Evolutionary conservation across 2,888 invertebrate species (phyloP).

Genomic region (Drosophila sordidapex): DNA sequence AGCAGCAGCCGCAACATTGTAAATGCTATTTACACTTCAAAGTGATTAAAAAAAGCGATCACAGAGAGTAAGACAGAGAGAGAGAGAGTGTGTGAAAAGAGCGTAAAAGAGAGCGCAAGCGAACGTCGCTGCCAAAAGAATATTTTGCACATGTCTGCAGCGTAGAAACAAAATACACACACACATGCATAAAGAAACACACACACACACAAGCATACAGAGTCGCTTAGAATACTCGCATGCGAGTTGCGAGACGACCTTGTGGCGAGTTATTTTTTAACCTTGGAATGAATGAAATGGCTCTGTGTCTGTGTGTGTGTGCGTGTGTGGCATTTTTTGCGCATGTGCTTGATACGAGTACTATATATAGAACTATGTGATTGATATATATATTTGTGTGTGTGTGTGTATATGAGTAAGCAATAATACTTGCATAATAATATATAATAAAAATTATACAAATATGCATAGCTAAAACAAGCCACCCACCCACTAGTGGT

Average conservation of each 20-base stretch:
- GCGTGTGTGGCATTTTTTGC: conserved; percentile 27
- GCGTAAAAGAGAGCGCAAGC: conserved; percentile 9
- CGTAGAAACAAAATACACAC: conserved; percentile 46
- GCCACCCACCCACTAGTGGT: conserved; percentile 23
- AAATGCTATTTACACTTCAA: conserved; percentile 27
- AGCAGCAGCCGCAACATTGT: conserved; percentile 1
- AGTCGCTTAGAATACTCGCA: conserved; percentile 45
- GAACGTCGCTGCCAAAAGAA: conserved; percentile 44
- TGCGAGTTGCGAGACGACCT: conserved; percentile 81
- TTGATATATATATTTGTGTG: background rate
- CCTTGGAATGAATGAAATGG: conserved; percentile 82
- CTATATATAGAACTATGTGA: conserved; percentile 36
- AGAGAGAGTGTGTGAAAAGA: background rate
- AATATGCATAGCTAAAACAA: conserved; percentile 53
- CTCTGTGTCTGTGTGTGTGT: conserved; percentile 21
- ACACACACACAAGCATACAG: conserved; percentile 17
- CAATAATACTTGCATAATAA: conserved; percentile 59
- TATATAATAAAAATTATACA: conserved; percentile 50
- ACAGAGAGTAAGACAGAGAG: background rate
- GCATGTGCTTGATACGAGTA: conserved; percentile 47
- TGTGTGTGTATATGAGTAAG: conserved; percentile 50
- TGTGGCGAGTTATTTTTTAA: conserved; percentile 85
- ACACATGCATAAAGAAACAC: conserved; percentile 10
- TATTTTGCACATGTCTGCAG: conserved; percentile 66
- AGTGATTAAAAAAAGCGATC: conserved; percentile 28